phyloP scores from a whole-genome alignment of 1,140 invertebrate genomes.

The Listronotus oregonensis region DNA sequence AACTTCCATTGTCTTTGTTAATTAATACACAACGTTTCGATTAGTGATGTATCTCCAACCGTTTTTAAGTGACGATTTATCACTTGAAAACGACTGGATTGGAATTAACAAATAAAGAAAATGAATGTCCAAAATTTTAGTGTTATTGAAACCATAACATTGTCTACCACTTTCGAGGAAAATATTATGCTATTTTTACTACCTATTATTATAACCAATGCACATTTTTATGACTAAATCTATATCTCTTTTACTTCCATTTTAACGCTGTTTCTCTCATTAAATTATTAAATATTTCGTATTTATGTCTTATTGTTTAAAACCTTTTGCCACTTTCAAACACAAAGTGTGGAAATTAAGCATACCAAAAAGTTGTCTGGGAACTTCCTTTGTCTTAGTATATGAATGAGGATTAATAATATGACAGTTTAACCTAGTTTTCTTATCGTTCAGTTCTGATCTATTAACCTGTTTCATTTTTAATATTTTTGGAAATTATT shows the following conservation, averaged over 20 bases:
- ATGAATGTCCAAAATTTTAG: too few species aligned
- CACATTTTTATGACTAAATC: not conserved
- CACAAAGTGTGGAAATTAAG: conserved; percentile 30
- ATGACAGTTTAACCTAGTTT: conserved; percentile 30
- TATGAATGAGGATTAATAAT: conserved; percentile 24
- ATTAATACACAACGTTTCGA: too few species aligned
- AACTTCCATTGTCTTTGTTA: too few species aligned
- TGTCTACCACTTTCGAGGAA: too few species aligned
- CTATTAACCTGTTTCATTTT: not conserved
- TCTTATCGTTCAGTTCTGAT: conserved; percentile 14
- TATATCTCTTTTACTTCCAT: not conserved
- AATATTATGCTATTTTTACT: too few species aligned
- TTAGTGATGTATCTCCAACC: too few species aligned
- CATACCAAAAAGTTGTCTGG: conserved; percentile 19
- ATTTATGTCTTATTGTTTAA: conserved; percentile 26
- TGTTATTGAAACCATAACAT: too few species aligned
- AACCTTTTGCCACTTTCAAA: conserved; percentile 31
- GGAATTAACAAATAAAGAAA: too few species aligned
- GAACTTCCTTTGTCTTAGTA: conserved; percentile 30
- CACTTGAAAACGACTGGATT: too few species aligned
- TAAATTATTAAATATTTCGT: conserved; percentile 29
- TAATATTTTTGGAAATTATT: conserved; percentile 7
- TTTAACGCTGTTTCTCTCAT: not conserved
- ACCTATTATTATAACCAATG: too few species aligned
- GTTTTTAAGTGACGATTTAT: too few species aligned